Percentiles rank a stretch among this genome's conserved stretches.
Evolutionary conservation across 2,113 vertebrate species (phyloP).

Genomic region (Ciconia boyciana): DNA sequence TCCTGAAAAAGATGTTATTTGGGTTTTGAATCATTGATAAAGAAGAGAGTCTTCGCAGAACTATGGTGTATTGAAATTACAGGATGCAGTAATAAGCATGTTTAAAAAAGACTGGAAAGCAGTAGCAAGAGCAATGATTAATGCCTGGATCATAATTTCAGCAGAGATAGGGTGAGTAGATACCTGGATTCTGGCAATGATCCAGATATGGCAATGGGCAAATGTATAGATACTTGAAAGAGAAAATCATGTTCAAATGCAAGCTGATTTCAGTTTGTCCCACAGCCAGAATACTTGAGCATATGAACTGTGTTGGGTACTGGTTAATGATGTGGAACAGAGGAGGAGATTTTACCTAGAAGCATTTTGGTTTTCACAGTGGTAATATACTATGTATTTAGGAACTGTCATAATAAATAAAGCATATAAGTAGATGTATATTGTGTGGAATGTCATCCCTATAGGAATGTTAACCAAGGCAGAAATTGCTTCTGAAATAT

Average conservation of each 20-base stretch:
- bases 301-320: not conserved
- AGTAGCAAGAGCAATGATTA: not conserved
- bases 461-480: not conserved
- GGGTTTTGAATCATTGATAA: not conserved
- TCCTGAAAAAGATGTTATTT: not conserved
- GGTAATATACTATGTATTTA: not conserved
- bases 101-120: not conserved
- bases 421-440: not conserved
- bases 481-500: not conserved
- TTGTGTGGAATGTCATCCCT: not conserved
- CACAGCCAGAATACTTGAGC: not conserved
- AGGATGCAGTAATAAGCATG: not conserved
- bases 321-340: slow-evolving; percentile 26
- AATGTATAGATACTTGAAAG: not conserved
- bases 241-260: not conserved
- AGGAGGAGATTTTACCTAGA: not conserved
- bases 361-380: not conserved
- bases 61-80: not conserved
- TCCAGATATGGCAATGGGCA: not conserved
- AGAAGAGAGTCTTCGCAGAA: not conserved
- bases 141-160: not conserved
- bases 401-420: not conserved
- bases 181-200: slow-evolving; percentile 5
- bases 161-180: not conserved
- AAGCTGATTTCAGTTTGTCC: not conserved